phyloP scores from a whole-genome alignment of 2,888 invertebrate genomes.

The Pelosia muscerda region DNA sequence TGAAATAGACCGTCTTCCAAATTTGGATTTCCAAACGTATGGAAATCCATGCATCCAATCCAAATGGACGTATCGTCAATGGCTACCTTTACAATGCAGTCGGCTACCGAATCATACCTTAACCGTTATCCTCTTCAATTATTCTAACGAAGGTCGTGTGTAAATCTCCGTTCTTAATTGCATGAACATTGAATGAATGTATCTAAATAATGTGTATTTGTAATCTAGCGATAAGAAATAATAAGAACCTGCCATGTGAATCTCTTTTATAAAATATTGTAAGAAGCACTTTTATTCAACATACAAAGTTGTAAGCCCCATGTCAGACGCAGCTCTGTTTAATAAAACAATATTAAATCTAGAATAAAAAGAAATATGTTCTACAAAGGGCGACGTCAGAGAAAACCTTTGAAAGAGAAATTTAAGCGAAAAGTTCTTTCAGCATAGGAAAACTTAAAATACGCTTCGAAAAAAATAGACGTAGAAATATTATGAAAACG shows the following conservation, averaged over 20 bases:
- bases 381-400: slow-evolving; percentile 32
- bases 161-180: no score
- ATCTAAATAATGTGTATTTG: no score
- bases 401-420: slow-evolving; percentile 28
- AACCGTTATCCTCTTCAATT: no score
- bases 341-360: slow-evolving; percentile 26
- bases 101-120: no score
- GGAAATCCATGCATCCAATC: no score
- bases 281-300: slow-evolving; percentile 9
- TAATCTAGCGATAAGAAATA: background rate
- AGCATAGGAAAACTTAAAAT: slow-evolving; percentile 49
- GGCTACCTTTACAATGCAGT: no score
- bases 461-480: slow-evolving; percentile 50
- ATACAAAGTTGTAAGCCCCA: slow-evolving; percentile 11
- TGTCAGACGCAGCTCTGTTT: slow-evolving; percentile 25
- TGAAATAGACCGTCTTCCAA: no score
- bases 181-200: no score
- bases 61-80: no score
- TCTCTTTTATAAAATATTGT: slow-evolving; percentile 6
- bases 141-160: no score
- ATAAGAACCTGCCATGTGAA: background rate
- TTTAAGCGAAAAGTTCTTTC: slow-evolving; percentile 33
- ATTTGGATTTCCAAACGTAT: no score
- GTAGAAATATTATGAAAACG: slow-evolving; percentile 60
- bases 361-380: slow-evolving; percentile 31